Evolutionary conservation across 2,113 vertebrate genomes (phyloP).

Genomic region (Macrotis lagotis): DNA sequence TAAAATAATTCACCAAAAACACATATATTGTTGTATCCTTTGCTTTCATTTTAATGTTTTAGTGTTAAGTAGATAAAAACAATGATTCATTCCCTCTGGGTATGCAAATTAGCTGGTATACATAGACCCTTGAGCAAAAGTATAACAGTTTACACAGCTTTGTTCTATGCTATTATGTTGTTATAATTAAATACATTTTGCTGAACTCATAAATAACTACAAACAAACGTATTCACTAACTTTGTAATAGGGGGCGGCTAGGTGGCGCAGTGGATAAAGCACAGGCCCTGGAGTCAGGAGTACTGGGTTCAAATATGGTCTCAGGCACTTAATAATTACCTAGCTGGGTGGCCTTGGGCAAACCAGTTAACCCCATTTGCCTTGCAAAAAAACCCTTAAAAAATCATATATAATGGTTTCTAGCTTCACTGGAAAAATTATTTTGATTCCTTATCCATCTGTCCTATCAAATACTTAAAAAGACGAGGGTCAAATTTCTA

Average conservation of each 20-base stretch:
- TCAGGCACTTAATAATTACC: too few relatives aligned
- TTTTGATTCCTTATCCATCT: constrained; percentile 55
- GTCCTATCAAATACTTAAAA: constrained; percentile 55
- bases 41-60: background rate
- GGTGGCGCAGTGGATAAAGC: too few relatives aligned
- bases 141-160: background rate
- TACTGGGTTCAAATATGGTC: too few relatives aligned
- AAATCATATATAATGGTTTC: background rate
- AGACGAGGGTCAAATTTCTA: constrained; percentile 40
- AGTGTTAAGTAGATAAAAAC: background rate
- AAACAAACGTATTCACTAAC: constrained; percentile 10
- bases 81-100: background rate
- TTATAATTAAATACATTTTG: background rate
- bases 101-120: constrained; percentile 1
- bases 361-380: too few relatives aligned
- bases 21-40: constrained; percentile 1
- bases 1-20: background rate
- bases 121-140: background rate
- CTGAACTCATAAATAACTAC: constrained; percentile 7
- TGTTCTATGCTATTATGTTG: background rate
- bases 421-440: constrained; percentile 17
- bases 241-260: too few relatives aligned
- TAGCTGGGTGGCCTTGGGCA: too few relatives aligned
- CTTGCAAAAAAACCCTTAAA: too few relatives aligned
- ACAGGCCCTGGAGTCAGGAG: too few relatives aligned